phyloP scores from a whole-genome alignment of 1,140 invertebrate genomes.

The Lethrus apterus region DNA sequence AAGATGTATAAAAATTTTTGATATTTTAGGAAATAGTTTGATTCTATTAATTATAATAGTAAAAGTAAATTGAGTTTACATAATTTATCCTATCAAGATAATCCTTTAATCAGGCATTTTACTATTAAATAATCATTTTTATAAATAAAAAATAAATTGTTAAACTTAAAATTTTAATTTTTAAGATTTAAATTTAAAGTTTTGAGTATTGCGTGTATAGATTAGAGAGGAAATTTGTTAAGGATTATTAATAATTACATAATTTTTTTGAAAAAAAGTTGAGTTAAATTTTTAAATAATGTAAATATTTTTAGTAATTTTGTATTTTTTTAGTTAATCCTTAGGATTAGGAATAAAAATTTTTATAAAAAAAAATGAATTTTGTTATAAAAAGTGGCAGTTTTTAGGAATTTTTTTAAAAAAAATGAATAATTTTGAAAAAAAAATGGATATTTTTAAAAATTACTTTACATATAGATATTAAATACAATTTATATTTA shows the following conservation, averaged over 20 bases:
- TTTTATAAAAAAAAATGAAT: slow-evolving; percentile 13
- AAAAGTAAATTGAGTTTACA: slow-evolving; percentile 35
- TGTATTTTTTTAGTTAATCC: not conserved
- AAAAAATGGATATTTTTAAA: not conserved
- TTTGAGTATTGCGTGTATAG: no score
- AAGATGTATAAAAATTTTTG: slow-evolving; percentile 48
- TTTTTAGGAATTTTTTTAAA: not conserved
- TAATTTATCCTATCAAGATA: slow-evolving; percentile 49
- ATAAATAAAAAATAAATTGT: no score
- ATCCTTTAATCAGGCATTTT: slow-evolving; percentile 47
- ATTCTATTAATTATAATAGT: slow-evolving; percentile 44
- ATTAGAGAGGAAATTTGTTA: no score
- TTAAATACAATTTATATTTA: no score
- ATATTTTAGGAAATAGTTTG: slow-evolving; percentile 47
- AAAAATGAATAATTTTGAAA: not conserved
- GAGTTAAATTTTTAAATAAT: not conserved
- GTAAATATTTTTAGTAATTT: not conserved
- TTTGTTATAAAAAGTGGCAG: slow-evolving; percentile 1
- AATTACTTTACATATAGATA: not conserved
- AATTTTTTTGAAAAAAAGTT: not conserved
- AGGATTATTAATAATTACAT: not conserved
- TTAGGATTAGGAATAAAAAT: slow-evolving; percentile 2
- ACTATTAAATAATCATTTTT: no score
- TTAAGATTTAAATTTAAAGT: not conserved
- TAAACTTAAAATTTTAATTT: slow-evolving; percentile 13